A percentile compares a stretch with the other conserved stretches of the same genome.
Evolutionary conservation across 1,140 invertebrate species (phyloP).

Genomic region (Camponotus vicinus): DNA sequence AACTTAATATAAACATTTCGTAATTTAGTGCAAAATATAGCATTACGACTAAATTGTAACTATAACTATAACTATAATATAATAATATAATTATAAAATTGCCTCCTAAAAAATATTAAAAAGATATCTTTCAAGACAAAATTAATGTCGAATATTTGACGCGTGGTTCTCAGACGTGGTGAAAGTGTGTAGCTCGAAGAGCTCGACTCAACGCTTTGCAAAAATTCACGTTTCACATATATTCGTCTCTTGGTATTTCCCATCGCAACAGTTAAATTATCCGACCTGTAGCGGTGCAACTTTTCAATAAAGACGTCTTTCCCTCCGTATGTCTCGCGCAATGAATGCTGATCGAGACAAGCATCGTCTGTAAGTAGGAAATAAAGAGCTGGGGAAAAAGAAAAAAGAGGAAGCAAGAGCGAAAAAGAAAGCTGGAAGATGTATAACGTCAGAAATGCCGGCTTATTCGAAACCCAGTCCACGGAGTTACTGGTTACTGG

Average conservation of each 20-base stretch:
- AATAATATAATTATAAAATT: not conserved
- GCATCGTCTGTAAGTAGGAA: conserved; percentile 66
- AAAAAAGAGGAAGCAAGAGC: not conserved
- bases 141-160: conserved; percentile 36
- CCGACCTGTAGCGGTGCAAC: conserved; percentile 26
- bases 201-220: not conserved
- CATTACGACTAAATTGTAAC: not conserved
- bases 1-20: conserved; percentile 13
- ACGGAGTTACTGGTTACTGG: conserved; percentile 60
- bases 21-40: not conserved
- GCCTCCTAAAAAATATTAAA: not conserved
- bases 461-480: conserved; percentile 60
- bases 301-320: conserved; percentile 57
- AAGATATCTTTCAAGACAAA: not conserved
- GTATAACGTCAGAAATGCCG: conserved; percentile 58
- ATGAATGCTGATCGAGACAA: conserved; percentile 69
- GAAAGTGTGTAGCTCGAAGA: conserved; percentile 4
- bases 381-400: conserved; percentile 45
- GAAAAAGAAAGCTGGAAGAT: conserved; percentile 19
- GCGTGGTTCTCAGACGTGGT: not conserved
- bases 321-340: conserved; percentile 22
- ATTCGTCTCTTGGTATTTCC: conserved; percentile 37
- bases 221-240: conserved; percentile 42
- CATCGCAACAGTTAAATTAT: conserved; percentile 49
- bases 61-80: not conserved